Conservation (phyloP, 2,888 invertebrate species). For the Lottia gigantea region DNA sequence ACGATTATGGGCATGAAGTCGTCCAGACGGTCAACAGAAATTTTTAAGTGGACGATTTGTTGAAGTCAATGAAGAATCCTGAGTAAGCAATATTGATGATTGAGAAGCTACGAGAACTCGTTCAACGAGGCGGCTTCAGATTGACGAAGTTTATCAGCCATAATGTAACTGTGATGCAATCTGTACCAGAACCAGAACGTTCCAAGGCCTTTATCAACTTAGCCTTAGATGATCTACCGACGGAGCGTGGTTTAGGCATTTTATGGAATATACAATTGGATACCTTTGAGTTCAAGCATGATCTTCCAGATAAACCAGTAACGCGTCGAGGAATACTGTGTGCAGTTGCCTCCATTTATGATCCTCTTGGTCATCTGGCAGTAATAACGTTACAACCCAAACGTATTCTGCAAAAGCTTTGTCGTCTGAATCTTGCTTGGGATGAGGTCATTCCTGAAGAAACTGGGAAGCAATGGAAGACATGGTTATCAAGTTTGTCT, state of each 20-base stretch:
- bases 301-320: neutral
- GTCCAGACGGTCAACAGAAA: slow-evolving; percentile 1
- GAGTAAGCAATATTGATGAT: neutral
- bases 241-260: slow-evolving; percentile 10
- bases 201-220: slow-evolving; percentile 2
- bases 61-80: slow-evolving; percentile 10
- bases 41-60: slow-evolving; percentile 19
- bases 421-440: slow-evolving; percentile 11
- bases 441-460: slow-evolving; percentile 18
- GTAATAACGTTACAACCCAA: slow-evolving; percentile 20
- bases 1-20: neutral
- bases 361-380: slow-evolving; percentile 17
- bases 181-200: neutral
- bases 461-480: neutral
- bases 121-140: neutral
- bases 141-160: neutral
- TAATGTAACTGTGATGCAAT: neutral
- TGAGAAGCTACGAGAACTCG: neutral
- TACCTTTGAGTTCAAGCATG: slow-evolving; percentile 3
- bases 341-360: slow-evolving; percentile 14
- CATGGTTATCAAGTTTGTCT: slow-evolving; percentile 7
- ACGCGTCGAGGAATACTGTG: slow-evolving; percentile 18
- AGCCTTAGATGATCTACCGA: slow-evolving; percentile 7
- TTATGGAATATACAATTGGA: slow-evolving; percentile 11
- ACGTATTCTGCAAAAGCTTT: too few relatives aligned